phyloP scores from a whole-genome alignment of 2,113 vertebrate species.

The Pogonocichla stellata region DNA sequence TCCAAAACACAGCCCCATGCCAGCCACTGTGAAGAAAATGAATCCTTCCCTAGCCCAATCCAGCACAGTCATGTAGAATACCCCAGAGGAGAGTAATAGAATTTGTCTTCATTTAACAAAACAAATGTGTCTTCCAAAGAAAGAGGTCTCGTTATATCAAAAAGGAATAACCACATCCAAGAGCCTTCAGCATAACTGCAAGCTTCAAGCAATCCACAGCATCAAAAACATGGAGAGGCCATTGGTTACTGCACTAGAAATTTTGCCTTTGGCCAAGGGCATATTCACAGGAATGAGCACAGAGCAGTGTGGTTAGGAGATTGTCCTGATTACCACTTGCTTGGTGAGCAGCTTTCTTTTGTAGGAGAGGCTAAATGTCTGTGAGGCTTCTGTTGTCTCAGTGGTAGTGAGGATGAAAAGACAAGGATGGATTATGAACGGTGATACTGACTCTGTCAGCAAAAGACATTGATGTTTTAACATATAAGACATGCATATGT shows the following conservation, averaged over 20 bases:
- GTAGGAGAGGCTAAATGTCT: neutral
- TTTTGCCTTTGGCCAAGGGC: neutral
- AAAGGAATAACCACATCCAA: neutral
- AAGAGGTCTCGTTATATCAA: neutral
- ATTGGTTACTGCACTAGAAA: neutral
- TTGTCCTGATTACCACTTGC: neutral
- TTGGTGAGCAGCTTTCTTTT: neutral
- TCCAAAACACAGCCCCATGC: neutral
- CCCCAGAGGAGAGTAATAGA: neutral
- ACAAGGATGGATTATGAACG: neutral
- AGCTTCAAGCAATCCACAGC: neutral
- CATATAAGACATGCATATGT: neutral
- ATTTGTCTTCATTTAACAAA: neutral
- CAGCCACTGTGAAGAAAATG: neutral
- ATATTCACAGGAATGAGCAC: neutral
- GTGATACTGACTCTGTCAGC: neutral
- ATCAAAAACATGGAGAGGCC: neutral
- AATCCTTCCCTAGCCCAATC: neutral
- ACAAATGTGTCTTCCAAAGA: neutral
- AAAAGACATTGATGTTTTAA: neutral
- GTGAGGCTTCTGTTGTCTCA: neutral
- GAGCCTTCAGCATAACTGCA: neutral
- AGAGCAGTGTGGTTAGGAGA: fast-evolving
- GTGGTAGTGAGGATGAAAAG: neutral
- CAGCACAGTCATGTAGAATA: neutral